Percentiles rank a stretch among this genome's conserved stretches.
phyloP scores from a whole-genome alignment of 1,140 invertebrate species.

The Ceratoteleas bidentatus region DNA sequence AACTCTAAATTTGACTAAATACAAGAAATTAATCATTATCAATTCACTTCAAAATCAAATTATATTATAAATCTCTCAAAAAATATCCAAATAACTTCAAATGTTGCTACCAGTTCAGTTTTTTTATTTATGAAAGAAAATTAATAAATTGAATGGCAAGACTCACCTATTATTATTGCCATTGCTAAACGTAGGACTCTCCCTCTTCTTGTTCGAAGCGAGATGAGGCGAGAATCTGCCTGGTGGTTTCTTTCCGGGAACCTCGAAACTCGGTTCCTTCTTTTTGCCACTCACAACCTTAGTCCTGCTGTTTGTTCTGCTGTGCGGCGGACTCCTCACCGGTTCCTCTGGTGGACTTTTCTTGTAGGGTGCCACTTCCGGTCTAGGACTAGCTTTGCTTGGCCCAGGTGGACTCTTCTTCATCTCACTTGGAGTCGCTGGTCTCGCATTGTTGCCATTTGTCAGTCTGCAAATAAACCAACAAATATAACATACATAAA shows the following conservation, averaged over 20 bases:
- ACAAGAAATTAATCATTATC: too few relatives aligned
- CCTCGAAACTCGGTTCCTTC: slow-evolving; percentile 80
- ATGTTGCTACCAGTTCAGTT: too few relatives aligned
- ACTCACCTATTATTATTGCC: not conserved
- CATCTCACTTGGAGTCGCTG: slow-evolving; percentile 25
- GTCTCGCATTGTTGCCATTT: slow-evolving; percentile 12
- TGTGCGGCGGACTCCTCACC: slow-evolving; percentile 79
- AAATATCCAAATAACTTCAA: too few relatives aligned
- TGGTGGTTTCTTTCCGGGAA: slow-evolving; percentile 81
- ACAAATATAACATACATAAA: too few relatives aligned
- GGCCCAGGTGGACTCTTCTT: slow-evolving; percentile 33
- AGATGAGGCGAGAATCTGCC: slow-evolving; percentile 79
- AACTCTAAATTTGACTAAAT: too few relatives aligned
- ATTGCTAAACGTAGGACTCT: slow-evolving; percentile 77
- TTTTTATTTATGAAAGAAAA: too few relatives aligned
- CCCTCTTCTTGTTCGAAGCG: slow-evolving; percentile 71
- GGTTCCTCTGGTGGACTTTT: slow-evolving; percentile 80
- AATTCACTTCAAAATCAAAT: too few relatives aligned
- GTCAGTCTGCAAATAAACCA: too few relatives aligned
- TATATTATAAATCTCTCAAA: too few relatives aligned
- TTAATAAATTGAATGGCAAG: too few relatives aligned
- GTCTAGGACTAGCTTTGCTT: slow-evolving; percentile 27
- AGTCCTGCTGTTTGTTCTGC: slow-evolving; percentile 85
- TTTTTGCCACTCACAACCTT: slow-evolving; percentile 84
- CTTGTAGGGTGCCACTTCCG: slow-evolving; percentile 48